Conservation (phyloP, 2,888 invertebrate genomes). For the Parnassius glacialis region DNA sequence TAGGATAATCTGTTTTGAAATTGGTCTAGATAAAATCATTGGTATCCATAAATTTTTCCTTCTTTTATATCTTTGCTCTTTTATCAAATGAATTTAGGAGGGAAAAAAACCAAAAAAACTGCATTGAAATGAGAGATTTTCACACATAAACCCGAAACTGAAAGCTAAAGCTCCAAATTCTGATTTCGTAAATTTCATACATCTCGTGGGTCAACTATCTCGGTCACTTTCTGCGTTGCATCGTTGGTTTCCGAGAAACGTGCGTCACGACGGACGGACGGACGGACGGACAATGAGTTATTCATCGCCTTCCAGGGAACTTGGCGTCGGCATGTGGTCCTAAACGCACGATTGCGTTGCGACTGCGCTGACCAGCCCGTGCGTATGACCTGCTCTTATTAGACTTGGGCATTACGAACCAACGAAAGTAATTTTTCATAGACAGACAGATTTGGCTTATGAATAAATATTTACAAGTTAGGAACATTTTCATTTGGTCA, state of each 20-base stretch:
- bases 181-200: conserved; percentile 32
- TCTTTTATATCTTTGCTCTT: too few species aligned
- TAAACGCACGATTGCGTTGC: conserved; percentile 73
- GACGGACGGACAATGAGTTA: conserved; percentile 79
- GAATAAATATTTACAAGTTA: too few species aligned
- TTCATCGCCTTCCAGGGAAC: conserved; percentile 77
- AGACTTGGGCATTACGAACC: conserved; percentile 37
- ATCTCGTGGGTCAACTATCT: conserved; percentile 68
- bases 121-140: background rate
- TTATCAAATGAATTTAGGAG: too few species aligned
- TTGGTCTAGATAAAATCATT: too few species aligned
- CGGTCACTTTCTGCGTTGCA: conserved; percentile 67
- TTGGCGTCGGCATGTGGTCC: conserved; percentile 69
- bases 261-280: conserved; percentile 77
- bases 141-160: conserved; percentile 21
- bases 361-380: conserved; percentile 41
- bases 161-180: conserved; percentile 20
- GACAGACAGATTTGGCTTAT: background rate
- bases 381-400: conserved; percentile 65
- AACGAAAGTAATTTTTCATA: conserved; percentile 33
- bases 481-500: too few species aligned
- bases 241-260: conserved; percentile 67
- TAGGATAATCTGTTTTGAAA: too few species aligned
- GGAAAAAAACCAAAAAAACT: too few species aligned
- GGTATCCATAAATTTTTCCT: too few species aligned